A percentile compares a stretch with the other conserved stretches of the same genome.
Conservation (phyloP, 1,140 invertebrate genomes). For the Eufriesea mexicana region DNA sequence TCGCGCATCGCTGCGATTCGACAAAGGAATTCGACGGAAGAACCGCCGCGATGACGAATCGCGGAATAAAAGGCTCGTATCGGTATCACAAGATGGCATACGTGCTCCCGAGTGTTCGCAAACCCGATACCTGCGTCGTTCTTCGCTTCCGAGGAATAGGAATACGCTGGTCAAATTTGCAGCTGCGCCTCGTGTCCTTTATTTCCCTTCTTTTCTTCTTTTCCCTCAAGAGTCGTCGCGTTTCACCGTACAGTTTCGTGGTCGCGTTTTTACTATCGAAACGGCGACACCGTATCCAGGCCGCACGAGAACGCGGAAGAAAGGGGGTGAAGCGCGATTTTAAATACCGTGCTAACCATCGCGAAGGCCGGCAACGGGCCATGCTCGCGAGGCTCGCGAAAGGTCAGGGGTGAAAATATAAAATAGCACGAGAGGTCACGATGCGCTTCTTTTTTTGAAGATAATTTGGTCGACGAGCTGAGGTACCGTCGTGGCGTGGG, state of each 20-base stretch:
- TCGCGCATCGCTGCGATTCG: too few species aligned
- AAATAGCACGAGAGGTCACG: conserved; percentile 53
- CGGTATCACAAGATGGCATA: too few species aligned
- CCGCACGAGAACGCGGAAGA: not conserved
- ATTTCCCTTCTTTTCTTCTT: conserved; percentile 27
- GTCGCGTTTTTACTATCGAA: conserved; percentile 9
- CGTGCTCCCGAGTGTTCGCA: too few species aligned
- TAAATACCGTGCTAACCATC: conserved; percentile 45
- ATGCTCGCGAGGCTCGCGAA: conserved; percentile 43
- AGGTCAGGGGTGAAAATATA: conserved; percentile 68
- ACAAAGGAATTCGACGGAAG: too few species aligned
- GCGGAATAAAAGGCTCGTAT: too few species aligned
- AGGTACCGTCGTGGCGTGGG: not conserved
- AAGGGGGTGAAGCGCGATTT: not conserved
- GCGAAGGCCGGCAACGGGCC: conserved; percentile 36
- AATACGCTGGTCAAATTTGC: conserved; percentile 53
- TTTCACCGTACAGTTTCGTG: not conserved
- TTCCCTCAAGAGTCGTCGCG: not conserved
- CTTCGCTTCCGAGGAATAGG: conserved; percentile 45
- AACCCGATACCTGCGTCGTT: too few species aligned
- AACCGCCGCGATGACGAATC: too few species aligned
- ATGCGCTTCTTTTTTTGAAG: conserved; percentile 52
- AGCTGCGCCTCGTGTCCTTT: conserved; percentile 53
- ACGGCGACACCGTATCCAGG: not conserved
- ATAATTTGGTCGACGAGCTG: conserved; percentile 50